phyloP scores from a whole-genome alignment of 2,113 vertebrate genomes.

The Herpailurus yagouaroundi region DNA sequence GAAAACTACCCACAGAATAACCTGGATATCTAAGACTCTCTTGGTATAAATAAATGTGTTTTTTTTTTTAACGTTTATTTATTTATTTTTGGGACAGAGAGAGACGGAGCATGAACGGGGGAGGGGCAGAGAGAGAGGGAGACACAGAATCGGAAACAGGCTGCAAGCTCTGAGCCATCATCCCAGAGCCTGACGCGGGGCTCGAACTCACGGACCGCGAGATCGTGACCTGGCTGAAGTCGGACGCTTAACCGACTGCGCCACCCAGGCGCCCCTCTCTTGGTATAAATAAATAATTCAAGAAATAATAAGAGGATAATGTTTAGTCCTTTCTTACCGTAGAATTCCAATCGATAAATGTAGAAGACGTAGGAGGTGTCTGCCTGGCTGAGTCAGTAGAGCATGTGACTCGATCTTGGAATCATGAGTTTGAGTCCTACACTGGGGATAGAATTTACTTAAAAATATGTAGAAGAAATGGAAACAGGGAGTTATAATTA shows the following conservation, averaged over 20 bases:
- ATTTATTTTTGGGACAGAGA: too few relatives aligned
- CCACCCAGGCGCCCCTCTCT: too few relatives aligned
- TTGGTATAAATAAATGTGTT: neutral
- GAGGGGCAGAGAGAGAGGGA: too few relatives aligned
- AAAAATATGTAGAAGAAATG: neutral
- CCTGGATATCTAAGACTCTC: neutral
- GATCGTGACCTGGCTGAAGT: too few relatives aligned
- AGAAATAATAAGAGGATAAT: neutral
- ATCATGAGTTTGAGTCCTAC: neutral
- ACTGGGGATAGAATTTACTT: neutral
- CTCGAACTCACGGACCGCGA: too few relatives aligned
- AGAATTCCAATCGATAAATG: neutral
- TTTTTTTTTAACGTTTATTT: too few relatives aligned
- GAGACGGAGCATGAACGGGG: too few relatives aligned
- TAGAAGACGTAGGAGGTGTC: neutral
- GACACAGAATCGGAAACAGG: too few relatives aligned
- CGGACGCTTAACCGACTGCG: too few relatives aligned
- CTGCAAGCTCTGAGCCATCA: too few relatives aligned
- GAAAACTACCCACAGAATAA: neutral
- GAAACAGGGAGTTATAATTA: neutral
- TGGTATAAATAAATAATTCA: neutral
- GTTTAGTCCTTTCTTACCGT: neutral
- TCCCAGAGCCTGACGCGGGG: too few relatives aligned
- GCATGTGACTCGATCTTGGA: neutral
- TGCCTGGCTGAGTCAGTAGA: neutral